Evolutionary conservation across 2,113 vertebrate species (phyloP).

Genomic region (Pseudonaja textilis): DNA sequence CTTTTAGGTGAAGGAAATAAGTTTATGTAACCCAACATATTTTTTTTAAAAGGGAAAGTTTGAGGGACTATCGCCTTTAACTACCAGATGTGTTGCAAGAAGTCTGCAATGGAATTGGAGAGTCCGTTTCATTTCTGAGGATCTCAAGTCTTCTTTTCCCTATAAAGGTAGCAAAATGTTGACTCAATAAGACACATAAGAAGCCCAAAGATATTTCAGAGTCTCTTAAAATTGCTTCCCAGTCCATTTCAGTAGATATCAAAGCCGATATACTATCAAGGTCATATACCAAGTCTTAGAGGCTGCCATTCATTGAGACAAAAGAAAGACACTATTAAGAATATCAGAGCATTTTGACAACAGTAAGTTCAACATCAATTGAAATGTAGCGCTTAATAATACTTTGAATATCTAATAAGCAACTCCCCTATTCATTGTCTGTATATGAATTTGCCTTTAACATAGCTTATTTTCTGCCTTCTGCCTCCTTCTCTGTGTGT

Average conservation of each 20-base stretch:
- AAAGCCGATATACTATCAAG: neutral
- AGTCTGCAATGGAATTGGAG: neutral
- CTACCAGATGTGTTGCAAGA: neutral
- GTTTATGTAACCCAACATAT: neutral
- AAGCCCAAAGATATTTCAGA: neutral
- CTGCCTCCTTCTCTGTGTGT: neutral
- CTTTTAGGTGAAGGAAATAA: neutral
- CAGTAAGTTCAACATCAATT: neutral
- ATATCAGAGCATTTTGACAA: neutral
- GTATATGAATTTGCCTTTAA: neutral
- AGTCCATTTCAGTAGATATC: neutral
- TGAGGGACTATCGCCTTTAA: neutral
- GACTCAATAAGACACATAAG: neutral
- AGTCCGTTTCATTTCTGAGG: neutral
- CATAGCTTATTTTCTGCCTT: neutral
- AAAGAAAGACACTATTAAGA: neutral
- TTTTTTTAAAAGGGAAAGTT: neutral
- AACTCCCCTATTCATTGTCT: neutral
- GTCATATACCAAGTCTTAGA: neutral
- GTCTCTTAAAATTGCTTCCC: neutral
- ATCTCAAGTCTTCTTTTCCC: neutral
- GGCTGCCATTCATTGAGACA: neutral
- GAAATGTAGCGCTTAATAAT: neutral
- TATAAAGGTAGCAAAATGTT: neutral
- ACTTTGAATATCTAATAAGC: neutral